Base-by-base conservation (phyloP, 2,888 invertebrate species). In the Caenorhabditis sulstoni region DNA sequence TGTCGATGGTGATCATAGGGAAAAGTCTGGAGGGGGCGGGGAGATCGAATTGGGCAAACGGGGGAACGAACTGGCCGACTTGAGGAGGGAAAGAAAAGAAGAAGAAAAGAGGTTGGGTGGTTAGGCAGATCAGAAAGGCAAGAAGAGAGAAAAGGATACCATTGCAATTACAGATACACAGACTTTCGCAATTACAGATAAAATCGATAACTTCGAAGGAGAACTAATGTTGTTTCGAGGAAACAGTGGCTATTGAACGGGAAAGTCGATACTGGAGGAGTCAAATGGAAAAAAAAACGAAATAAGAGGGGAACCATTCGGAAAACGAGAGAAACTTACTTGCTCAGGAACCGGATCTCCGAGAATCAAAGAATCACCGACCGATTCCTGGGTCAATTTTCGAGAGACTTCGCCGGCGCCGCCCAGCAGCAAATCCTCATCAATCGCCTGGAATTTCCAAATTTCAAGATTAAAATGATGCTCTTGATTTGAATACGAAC, bases 381-480 rank as follows among this genome's bases (percentile, higher is more conserved):
- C 16, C 39, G 65, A 39, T 18, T 75, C 66, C 23, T 49, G 41
- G 0, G 49, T 50, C n/a, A 16, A 12, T 39, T 71, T 70, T n/a
- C 70, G 64, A 5, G 41, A 2, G 18, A 62, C 47, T 16, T 76
- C 76, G 14, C 52, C 78, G 41, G 64, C 71, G 16, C 29, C 29
- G 29, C 70, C 70, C 0, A 78, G 57, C 16, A 78, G 64, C 16
- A 71, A 22, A 39, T 78, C 78, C 44, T 71, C 78, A 22, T 78
- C 78, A 35, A 71, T 39, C 9, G 45, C 47, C 78, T 78, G 44
- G 12, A 78, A 71, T 44, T 37, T 39, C 9, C 29, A n/a, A n/a
- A 9, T 44, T 29, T 29, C 29, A 29, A 7, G 3, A 7, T 29
- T 29, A 29, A 29, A 29, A 29, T 5, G 29, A 29, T 29, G 29